A percentile compares a stretch with the other conserved stretches of the same genome.
These are phyloP conservation scores for Nomada ferruginata DNA, from an alignment of 2,888 invertebrate genomes.

Conservation along the genomic window DNA sequence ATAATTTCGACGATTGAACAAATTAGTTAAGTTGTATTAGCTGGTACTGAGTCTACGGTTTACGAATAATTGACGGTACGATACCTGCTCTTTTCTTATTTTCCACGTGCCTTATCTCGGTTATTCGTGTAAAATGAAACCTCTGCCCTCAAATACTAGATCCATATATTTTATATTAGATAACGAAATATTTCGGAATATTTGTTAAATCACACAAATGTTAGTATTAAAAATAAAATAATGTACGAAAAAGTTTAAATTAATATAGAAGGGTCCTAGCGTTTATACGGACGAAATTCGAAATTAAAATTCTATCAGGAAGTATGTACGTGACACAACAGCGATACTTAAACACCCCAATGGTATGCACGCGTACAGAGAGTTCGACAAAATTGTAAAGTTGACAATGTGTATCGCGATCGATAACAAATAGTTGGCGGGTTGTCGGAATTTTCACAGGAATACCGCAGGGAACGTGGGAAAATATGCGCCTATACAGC, in stretches of 20 bases:
- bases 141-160: too few relatives aligned
- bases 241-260: too few relatives aligned
- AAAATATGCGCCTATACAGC: neutral
- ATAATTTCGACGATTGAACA: neutral
- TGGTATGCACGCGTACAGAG: neutral
- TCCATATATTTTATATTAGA: too few relatives aligned
- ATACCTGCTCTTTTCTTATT: too few relatives aligned
- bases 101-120: too few relatives aligned
- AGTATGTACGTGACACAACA: slow-evolving; percentile 7
- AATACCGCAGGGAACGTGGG: slow-evolving; percentile 8
- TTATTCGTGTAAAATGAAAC: too few relatives aligned
- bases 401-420: neutral
- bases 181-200: too few relatives aligned
- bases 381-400: neutral
- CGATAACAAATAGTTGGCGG: slow-evolving; percentile 13
- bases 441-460: slow-evolving; percentile 7
- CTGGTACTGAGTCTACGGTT: neutral
- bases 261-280: too few relatives aligned
- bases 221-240: too few relatives aligned
- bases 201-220: too few relatives aligned
- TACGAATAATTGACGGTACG: neutral
- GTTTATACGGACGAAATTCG: neutral
- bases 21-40: neutral
- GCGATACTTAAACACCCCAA: slow-evolving; percentile 17
- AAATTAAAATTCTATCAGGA: neutral